phyloP scores from a whole-genome alignment of 2,113 vertebrate species.

The Ptilonorhynchus violaceus region DNA sequence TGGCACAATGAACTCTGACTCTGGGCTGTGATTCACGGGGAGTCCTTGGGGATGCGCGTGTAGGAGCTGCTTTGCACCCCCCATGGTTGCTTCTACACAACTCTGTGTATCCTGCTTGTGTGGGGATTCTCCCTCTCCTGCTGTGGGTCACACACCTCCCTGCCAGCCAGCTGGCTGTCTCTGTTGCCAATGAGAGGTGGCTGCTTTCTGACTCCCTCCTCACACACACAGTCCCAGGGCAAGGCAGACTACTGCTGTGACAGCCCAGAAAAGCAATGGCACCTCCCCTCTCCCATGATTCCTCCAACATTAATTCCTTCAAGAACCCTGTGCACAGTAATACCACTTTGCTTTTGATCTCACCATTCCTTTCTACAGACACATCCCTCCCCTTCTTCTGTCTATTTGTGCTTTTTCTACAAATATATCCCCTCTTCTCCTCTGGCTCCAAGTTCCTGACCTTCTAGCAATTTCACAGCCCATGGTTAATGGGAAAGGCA shows the following conservation, averaged over 20 bases:
- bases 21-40: not conserved
- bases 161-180: not conserved
- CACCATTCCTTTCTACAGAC: not conserved
- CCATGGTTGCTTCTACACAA: fast-evolving
- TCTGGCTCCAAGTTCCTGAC: not conserved
- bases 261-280: not conserved
- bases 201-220: not conserved
- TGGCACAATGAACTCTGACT: constrained; percentile 38
- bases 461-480: not conserved
- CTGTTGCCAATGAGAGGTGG: not conserved
- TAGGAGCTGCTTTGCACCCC: not conserved
- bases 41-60: not conserved
- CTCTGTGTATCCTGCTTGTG: not conserved
- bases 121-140: not conserved
- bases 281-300: not conserved
- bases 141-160: not conserved
- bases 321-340: not conserved
- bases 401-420: not conserved
- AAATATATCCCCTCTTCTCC: not conserved
- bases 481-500: not conserved
- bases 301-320: not conserved
- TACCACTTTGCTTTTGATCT: not conserved
- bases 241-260: not conserved
- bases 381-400: not conserved
- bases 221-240: not conserved